A percentile compares a stretch with the other conserved stretches of the same genome.
phyloP scores from a whole-genome alignment of 2,113 vertebrate species.

The Sorex fumeus region DNA sequence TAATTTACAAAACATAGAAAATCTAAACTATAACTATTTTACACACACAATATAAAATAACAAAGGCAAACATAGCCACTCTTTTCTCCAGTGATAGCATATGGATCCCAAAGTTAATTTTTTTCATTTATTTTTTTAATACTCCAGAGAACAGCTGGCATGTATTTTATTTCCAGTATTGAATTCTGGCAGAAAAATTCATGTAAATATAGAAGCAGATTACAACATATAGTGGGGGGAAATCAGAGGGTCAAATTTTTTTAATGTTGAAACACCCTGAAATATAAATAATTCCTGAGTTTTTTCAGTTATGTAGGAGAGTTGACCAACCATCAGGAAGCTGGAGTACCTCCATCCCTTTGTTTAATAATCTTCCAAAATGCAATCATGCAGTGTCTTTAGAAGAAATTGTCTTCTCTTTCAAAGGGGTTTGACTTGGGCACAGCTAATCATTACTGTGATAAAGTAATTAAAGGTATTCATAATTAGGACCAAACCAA shows the following conservation, averaged over 20 bases:
- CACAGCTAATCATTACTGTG: slow-evolving; percentile 80
- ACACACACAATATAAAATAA: slow-evolving; percentile 23
- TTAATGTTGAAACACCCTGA: slow-evolving; percentile 3
- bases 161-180: slow-evolving; percentile 70
- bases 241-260: slow-evolving; percentile 12
- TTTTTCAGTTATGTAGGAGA: neutral
- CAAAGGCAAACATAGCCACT: neutral
- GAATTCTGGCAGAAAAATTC: slow-evolving; percentile 71
- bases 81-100: neutral
- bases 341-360: neutral
- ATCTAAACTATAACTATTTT: slow-evolving; percentile 35
- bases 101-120: slow-evolving; percentile 56
- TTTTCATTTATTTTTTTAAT: slow-evolving; percentile 39
- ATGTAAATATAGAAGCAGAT: slow-evolving; percentile 68
- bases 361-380: slow-evolving; percentile 47
- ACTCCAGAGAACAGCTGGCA: slow-evolving; percentile 66
- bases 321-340: neutral
- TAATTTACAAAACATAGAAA: slow-evolving; percentile 36
- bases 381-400: slow-evolving; percentile 40
- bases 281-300: slow-evolving; percentile 16
- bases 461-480: slow-evolving; percentile 84
- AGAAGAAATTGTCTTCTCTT: slow-evolving; percentile 61
- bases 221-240: slow-evolving; percentile 9
- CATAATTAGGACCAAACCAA: slow-evolving; percentile 80
- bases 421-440: slow-evolving; percentile 75